A percentile compares a stretch with the other conserved stretches of the same genome.
phyloP scores from a whole-genome alignment of 2,113 vertebrate genomes.

The Psammodynastes pulverulentus region DNA sequence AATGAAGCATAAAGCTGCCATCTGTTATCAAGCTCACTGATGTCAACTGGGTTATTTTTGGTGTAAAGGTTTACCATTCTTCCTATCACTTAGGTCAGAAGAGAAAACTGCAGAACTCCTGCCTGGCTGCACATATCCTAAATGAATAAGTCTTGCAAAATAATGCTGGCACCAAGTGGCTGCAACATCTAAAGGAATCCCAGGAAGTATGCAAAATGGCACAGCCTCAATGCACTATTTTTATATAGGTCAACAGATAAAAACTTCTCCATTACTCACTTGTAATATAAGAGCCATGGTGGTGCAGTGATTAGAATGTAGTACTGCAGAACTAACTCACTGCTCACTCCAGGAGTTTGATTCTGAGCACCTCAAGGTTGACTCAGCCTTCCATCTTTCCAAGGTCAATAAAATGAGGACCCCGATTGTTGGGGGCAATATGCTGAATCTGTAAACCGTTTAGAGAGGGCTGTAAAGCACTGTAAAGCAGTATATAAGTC shows the following conservation, averaged over 20 bases:
- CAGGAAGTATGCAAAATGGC: not conserved
- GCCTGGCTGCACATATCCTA: not conserved
- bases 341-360: too few species aligned
- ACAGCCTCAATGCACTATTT: not conserved
- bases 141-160: not conserved
- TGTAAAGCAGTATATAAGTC: too few species aligned
- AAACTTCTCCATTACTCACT: not conserved
- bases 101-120: not conserved
- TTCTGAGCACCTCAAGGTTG: too few species aligned
- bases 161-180: not conserved
- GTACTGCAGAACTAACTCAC: too few species aligned
- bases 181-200: not conserved
- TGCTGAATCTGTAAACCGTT: too few species aligned
- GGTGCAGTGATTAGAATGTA: too few species aligned
- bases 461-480: too few species aligned
- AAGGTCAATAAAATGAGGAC: too few species aligned
- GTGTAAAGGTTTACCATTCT: not conserved
- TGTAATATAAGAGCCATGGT: not conserved
- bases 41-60: not conserved
- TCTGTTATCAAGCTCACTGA: not conserved
- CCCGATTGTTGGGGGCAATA: too few species aligned
- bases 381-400: too few species aligned
- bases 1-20: not conserved
- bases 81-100: not conserved
- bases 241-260: not conserved